Evolutionary conservation across 2,113 vertebrate genomes (phyloP).

Genomic region (Channa argus): DNA sequence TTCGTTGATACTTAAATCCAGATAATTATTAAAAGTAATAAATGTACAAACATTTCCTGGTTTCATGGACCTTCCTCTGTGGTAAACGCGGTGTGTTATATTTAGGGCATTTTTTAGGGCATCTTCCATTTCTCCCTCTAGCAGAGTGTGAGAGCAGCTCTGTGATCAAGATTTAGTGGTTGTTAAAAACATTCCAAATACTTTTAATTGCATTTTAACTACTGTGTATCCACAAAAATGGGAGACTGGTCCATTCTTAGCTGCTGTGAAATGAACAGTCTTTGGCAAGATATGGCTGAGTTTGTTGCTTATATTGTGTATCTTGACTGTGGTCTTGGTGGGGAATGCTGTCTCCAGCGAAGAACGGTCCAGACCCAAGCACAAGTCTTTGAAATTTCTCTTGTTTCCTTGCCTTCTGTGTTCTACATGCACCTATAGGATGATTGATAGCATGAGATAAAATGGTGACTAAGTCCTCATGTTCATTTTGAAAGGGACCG

Average conservation of each 20-base stretch:
- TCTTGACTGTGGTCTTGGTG: conserved; percentile 80
- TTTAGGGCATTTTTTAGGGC: background rate
- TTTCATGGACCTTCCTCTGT: conserved; percentile 5
- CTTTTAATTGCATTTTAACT: background rate
- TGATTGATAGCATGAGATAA: background rate
- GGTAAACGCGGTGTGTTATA: background rate
- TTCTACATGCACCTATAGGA: conserved; percentile 69
- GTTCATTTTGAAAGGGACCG: conserved; percentile 26
- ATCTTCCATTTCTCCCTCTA: background rate
- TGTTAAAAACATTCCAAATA: background rate
- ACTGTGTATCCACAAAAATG: conserved; percentile 50
- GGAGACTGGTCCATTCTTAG: conserved; percentile 83
- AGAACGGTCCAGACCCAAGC: conserved; percentile 79
- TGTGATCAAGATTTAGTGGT: background rate
- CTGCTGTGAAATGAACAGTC: conserved; percentile 81
- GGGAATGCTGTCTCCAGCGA: conserved; percentile 80
- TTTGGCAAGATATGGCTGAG: conserved; percentile 84
- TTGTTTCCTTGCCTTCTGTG: conserved; percentile 80
- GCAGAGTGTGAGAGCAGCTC: background rate
- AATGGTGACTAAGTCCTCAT: conserved; percentile 34
- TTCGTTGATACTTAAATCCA: conserved; percentile 3
- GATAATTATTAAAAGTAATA: conserved; percentile 1
- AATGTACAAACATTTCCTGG: background rate
- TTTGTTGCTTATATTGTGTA: conserved; percentile 81
- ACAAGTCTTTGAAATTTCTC: background rate